These are phyloP conservation scores for Marmota flaviventris DNA, from an alignment of 2,113 vertebrate species.

Conservation along the genomic window DNA sequence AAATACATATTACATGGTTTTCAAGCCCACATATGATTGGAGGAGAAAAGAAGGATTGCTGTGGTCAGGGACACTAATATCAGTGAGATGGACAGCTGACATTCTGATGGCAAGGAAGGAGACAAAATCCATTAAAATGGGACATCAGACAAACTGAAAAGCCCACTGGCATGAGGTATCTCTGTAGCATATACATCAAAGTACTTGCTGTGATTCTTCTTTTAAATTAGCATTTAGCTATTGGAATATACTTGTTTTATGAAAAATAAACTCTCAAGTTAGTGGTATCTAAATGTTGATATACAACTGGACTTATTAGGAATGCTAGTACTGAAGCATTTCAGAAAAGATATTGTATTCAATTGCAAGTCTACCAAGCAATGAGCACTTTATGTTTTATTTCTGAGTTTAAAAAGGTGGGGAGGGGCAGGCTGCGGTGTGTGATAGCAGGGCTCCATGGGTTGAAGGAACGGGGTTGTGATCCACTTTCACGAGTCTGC, in stretches of 20 bases:
- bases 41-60: not conserved
- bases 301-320: not conserved
- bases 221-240: not conserved
- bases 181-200: not conserved
- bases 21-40: not conserved
- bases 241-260: constrained; percentile 11
- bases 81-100: not conserved
- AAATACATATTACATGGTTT: not conserved
- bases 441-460: not conserved
- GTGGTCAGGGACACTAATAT: not conserved
- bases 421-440: not conserved
- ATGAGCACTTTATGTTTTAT: not conserved
- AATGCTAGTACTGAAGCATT: not conserved
- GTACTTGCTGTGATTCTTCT: constrained; percentile 5
- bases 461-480: not conserved
- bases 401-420: not conserved
- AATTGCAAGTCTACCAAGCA: not conserved
- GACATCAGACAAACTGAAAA: not conserved
- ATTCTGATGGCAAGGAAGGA: not conserved
- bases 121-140: not conserved
- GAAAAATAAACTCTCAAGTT: not conserved
- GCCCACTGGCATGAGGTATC: not conserved
- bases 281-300: not conserved
- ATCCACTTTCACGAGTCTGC: not conserved
- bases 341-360: not conserved